Evolutionary conservation across 2,888 invertebrate genomes (phyloP).

Genomic region (Eucera pruinosa): DNA sequence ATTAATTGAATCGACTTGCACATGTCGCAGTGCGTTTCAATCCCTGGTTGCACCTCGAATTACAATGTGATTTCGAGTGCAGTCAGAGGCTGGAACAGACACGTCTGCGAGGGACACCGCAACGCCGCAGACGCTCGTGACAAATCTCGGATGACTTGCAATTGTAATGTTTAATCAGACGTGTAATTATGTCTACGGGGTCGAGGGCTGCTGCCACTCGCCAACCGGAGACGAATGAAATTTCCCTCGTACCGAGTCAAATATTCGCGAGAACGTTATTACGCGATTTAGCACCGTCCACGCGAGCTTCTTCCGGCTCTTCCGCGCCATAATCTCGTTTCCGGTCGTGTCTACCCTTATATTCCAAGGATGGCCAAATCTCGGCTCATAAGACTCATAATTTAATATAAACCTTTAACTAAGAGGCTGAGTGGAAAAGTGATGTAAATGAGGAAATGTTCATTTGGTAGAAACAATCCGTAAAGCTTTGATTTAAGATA

Average conservation of each 20-base stretch:
- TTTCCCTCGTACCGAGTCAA: constrained; percentile 57
- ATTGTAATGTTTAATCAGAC: constrained; percentile 66
- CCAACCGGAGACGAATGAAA: constrained; percentile 45
- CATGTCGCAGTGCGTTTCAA: background rate
- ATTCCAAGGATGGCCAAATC: no score
- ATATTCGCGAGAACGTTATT: constrained; percentile 61
- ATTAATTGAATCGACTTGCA: background rate
- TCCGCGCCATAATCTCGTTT: constrained; percentile 24
- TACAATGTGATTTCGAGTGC: background rate
- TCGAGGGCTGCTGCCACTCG: constrained; percentile 36
- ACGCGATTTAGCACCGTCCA: constrained; percentile 44
- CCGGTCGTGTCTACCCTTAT: constrained; percentile 2
- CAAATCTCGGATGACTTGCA: constrained; percentile 67
- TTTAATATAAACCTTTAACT: no score
- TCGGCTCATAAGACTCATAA: no score
- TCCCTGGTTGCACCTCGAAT: background rate
- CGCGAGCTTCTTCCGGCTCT: constrained; percentile 28
- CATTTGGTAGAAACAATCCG: no score
- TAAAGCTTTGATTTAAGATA: no score
- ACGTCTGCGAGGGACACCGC: constrained; percentile 34
- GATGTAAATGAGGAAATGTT: no score
- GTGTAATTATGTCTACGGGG: constrained; percentile 55
- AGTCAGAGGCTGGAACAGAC: constrained; percentile 20
- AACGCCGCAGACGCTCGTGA: constrained; percentile 49
- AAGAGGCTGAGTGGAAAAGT: no score